These are phyloP conservation scores for Campylorhamphus procurvoides DNA, from an alignment of 2,113 vertebrate species.

Conservation along the genomic window DNA sequence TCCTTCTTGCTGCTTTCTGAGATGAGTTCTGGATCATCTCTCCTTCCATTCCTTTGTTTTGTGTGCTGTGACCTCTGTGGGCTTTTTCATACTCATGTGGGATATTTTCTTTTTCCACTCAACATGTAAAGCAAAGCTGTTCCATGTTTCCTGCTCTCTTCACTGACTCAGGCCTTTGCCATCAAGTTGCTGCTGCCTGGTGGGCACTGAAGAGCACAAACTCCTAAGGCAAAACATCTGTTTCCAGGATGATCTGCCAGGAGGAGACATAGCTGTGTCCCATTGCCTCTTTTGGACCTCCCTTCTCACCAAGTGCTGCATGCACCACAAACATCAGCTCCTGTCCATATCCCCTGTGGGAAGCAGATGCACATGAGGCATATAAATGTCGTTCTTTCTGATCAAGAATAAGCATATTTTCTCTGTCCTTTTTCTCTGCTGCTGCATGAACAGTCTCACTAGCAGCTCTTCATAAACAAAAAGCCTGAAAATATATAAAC, in stretches of 20 bases:
- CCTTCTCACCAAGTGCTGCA: not conserved
- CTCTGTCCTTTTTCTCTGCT: not conserved
- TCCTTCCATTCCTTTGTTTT: not conserved
- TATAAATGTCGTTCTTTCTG: not conserved
- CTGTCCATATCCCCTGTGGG: not conserved
- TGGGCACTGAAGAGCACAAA: not conserved
- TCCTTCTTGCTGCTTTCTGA: not conserved
- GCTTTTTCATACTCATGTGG: not conserved
- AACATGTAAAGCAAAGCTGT: not conserved
- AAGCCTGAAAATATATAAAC: not conserved
- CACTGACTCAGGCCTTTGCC: not conserved
- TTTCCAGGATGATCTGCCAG: slow-evolving; percentile 5
- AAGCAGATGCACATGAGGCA: not conserved
- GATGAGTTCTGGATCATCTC: not conserved
- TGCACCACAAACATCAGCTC: not conserved
- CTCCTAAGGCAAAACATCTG: slow-evolving; percentile 38
- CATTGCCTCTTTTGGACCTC: not conserved
- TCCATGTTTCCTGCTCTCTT: not conserved
- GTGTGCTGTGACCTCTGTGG: not conserved
- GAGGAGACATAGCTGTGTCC: not conserved
- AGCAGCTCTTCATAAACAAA: not conserved
- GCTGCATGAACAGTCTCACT: not conserved
- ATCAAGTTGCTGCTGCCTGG: slow-evolving; percentile 1
- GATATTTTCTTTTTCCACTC: not conserved
- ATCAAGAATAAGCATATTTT: not conserved